phyloP scores from a whole-genome alignment of 2,113 vertebrate species.

The Sinocyclocheilus rhinocerous region DNA sequence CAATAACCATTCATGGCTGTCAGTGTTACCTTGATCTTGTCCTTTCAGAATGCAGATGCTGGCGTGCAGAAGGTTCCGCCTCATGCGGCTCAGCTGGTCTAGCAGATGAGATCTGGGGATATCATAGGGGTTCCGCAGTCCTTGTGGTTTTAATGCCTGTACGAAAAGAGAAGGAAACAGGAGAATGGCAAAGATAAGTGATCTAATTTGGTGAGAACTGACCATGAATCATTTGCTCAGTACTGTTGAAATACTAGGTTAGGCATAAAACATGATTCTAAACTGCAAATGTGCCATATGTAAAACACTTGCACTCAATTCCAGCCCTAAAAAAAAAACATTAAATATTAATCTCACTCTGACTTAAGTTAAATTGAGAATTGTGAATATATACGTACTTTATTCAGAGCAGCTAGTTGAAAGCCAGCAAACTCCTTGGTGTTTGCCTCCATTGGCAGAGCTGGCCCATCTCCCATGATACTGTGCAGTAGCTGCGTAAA shows the following conservation, averaged over 20 bases:
- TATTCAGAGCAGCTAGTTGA: constrained; percentile 90
- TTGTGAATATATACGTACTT: constrained; percentile 72
- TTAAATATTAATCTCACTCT: not conserved
- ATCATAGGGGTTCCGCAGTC: constrained; percentile 94
- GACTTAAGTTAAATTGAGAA: not conserved
- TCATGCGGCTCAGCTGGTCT: constrained; percentile 97
- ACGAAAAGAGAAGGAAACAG: not conserved
- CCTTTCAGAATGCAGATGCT: constrained; percentile 74
- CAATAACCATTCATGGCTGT: not conserved
- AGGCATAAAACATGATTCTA: not conserved
- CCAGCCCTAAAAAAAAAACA: not conserved
- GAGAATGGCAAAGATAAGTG: not conserved
- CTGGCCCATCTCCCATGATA: constrained; percentile 84
- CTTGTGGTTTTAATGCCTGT: constrained; percentile 92
- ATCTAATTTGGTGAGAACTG: not conserved
- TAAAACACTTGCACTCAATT: not conserved
- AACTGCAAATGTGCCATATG: not conserved
- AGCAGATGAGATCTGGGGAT: constrained; percentile 92
- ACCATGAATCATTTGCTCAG: not conserved
- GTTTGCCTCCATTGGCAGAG: constrained; percentile 85
- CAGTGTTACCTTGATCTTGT: constrained; percentile 86
- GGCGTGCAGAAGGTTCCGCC: constrained; percentile 91
- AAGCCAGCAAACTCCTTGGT: constrained; percentile 95
- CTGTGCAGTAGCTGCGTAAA: constrained; percentile 91
- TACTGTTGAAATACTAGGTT: not conserved